Evolutionary conservation across 2,797 vertebrate genomes (phyloP).

Genomic region (Sebastes matsubarae): DNA sequence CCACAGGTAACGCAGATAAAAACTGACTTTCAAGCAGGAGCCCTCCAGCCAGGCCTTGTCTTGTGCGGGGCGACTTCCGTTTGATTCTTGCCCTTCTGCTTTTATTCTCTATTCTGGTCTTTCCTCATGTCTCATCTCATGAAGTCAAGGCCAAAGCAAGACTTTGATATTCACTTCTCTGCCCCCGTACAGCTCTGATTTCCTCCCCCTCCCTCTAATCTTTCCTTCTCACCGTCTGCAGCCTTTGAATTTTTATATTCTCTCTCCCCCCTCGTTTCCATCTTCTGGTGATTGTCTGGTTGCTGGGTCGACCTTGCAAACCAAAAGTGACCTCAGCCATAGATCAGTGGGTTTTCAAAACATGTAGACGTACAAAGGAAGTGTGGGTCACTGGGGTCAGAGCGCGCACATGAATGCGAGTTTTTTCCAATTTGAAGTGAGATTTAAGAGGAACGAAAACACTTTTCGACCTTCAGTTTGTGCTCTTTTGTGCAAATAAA

Average conservation of each 20-base stretch:
- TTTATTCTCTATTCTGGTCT: slow-evolving; percentile 7
- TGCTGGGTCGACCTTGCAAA: slow-evolving; percentile 24
- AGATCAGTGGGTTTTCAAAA: slow-evolving; percentile 45
- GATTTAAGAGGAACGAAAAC: background rate
- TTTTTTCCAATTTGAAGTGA: background rate
- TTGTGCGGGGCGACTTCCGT: background rate
- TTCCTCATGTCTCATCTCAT: slow-evolving; percentile 15
- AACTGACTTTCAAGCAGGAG: slow-evolving; percentile 21
- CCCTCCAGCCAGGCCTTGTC: background rate
- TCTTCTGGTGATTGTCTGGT: slow-evolving; percentile 68
- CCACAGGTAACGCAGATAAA: slow-evolving; percentile 84
- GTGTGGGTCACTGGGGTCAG: slow-evolving; percentile 1
- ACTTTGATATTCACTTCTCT: slow-evolving; percentile 46
- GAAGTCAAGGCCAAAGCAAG: slow-evolving; percentile 13
- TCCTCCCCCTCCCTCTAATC: slow-evolving; percentile 19
- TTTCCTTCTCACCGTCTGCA: slow-evolving; percentile 3
- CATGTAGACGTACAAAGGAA: slow-evolving; percentile 19
- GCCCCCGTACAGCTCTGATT: slow-evolving; percentile 4
- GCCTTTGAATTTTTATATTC: slow-evolving; percentile 41
- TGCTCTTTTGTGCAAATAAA: background rate
- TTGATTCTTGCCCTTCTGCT: background rate
- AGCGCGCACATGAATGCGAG: background rate
- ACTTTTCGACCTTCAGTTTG: background rate
- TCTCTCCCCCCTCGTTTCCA: background rate
- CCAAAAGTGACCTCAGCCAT: background rate